A percentile compares a stretch with the other conserved stretches of the same genome.
These are phyloP conservation scores for Acanthosepion esculentum DNA, from an alignment of 2,888 invertebrate genomes.

Conservation along the genomic window DNA sequence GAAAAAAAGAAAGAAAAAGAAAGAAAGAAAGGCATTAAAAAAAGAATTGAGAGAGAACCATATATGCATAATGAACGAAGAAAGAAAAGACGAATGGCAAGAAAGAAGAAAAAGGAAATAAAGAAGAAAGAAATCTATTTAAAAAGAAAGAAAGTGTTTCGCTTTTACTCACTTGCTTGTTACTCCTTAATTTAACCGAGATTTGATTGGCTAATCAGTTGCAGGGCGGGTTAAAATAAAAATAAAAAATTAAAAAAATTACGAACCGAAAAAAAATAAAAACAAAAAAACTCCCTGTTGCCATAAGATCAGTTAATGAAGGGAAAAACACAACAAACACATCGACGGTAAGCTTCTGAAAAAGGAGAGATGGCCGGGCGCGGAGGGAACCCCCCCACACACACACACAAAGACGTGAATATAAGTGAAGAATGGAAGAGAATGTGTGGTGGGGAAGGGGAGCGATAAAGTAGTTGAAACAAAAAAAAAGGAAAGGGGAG, in stretches of 20 bases:
- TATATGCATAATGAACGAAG: too few species aligned
- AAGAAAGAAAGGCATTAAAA: not conserved
- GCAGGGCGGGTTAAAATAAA: not conserved
- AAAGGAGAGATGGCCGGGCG: not conserved
- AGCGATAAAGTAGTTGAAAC: not conserved
- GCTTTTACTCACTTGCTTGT: not conserved
- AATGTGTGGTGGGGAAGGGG: not conserved
- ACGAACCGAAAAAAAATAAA: not conserved
- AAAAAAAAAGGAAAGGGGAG: too few species aligned
- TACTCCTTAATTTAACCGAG: not conserved
- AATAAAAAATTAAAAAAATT: too few species aligned
- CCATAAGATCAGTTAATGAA: constrained; percentile 11
- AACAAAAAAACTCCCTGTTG: not conserved
- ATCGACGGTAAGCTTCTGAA: not conserved
- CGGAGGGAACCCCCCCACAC: too few species aligned
- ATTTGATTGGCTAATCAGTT: constrained; percentile 8
- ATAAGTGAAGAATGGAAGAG: not conserved
- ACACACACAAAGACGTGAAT: not conserved
- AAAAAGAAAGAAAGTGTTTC: not conserved
- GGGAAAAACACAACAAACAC: not conserved
- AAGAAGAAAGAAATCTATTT: not conserved
- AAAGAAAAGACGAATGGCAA: too few species aligned
- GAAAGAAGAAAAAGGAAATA: not conserved
- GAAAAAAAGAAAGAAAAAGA: not conserved
- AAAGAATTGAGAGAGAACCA: not conserved